phyloP scores from a whole-genome alignment of 2,888 invertebrate genomes.

The Epistrophella euchroma region DNA sequence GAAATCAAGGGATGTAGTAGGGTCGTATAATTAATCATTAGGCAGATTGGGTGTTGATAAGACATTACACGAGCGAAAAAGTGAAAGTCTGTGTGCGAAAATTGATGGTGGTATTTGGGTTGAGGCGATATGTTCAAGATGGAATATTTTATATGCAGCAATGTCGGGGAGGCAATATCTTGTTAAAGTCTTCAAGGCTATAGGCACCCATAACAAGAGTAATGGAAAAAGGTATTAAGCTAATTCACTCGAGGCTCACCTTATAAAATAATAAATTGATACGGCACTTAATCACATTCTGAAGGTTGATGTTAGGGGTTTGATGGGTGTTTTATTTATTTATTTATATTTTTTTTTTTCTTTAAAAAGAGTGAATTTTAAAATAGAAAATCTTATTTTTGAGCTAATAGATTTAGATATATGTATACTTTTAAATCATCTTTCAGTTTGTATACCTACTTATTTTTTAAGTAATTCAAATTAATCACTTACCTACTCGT shows the following conservation, averaged over 20 bases:
- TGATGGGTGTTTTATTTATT: neutral
- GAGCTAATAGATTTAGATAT: too few species aligned
- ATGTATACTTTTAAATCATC: too few species aligned
- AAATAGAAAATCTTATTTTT: neutral
- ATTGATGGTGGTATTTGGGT: slow-evolving; percentile 2
- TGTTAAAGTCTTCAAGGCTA: neutral
- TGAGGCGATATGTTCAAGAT: neutral
- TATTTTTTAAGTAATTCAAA: too few species aligned
- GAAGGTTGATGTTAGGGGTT: slow-evolving; percentile 3
- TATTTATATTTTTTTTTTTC: neutral
- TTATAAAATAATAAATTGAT: slow-evolving; percentile 41
- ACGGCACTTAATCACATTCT: slow-evolving; percentile 5
- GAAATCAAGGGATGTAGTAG: slow-evolving; percentile 6
- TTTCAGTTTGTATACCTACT: too few species aligned
- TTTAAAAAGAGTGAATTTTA: neutral
- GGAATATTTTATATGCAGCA: neutral
- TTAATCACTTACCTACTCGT: too few species aligned
- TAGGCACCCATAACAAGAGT: neutral
- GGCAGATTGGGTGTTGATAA: slow-evolving; percentile 35
- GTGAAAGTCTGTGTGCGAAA: slow-evolving; percentile 5
- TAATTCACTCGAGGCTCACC: slow-evolving; percentile 26
- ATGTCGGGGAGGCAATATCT: neutral
- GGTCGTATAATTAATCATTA: slow-evolving; percentile 27
- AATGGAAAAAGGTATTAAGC: slow-evolving; percentile 13
- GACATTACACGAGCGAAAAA: slow-evolving; percentile 9